Conservation (phyloP, 2,113 vertebrate species). For the Brachypteracias leptosomus region DNA sequence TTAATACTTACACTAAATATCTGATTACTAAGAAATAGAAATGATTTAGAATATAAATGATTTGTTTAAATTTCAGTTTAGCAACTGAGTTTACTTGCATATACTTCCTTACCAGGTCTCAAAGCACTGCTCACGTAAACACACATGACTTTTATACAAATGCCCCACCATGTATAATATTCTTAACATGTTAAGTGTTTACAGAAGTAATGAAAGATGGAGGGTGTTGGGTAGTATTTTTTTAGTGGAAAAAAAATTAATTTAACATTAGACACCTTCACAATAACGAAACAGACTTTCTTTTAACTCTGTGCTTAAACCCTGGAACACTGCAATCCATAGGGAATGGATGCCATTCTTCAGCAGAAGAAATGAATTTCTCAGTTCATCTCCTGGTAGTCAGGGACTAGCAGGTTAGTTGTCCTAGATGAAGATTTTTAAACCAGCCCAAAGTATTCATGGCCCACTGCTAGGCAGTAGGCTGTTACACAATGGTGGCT, state of each 20-base stretch:
- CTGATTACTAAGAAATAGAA: background rate
- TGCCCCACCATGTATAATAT: background rate
- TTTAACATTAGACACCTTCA: background rate
- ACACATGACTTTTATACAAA: background rate
- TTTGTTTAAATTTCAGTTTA: background rate
- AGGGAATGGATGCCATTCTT: background rate
- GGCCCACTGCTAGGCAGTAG: background rate
- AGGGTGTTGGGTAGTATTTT: background rate
- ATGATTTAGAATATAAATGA: rapidly evolving
- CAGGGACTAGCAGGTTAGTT: background rate
- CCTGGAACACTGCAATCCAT: background rate
- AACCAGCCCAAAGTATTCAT: background rate
- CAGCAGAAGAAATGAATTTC: background rate
- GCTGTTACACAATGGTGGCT: background rate
- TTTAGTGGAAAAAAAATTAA: background rate
- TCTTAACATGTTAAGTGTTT: background rate
- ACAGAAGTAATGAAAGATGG: background rate
- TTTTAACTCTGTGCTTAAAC: background rate
- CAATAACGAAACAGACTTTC: background rate
- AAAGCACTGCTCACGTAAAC: background rate
- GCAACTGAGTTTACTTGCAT: background rate
- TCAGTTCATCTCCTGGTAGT: background rate
- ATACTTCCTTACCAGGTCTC: background rate
- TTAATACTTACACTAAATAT: background rate
- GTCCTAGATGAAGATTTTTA: background rate